Percentiles rank a stretch among this genome's conserved stretches.
These are phyloP conservation scores for Terrapene triunguis DNA, from an alignment of 2,113 vertebrate species.

Conservation along the genomic window DNA sequence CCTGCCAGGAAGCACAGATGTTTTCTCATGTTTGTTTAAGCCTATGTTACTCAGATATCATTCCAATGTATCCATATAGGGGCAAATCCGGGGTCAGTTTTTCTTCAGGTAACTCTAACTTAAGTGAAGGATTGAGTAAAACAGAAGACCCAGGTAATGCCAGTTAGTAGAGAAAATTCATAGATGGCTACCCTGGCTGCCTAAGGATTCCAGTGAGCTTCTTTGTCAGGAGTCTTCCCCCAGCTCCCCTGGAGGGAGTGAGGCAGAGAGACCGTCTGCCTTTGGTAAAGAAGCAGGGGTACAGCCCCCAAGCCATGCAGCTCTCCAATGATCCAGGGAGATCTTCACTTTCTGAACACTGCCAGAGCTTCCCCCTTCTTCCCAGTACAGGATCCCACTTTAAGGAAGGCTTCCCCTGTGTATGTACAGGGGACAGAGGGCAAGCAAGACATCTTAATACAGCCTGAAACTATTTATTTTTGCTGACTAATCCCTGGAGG, in stretches of 20 bases:
- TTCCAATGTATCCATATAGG: neutral
- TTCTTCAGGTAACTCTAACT: neutral
- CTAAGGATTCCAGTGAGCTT: neutral
- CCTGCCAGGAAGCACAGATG: neutral
- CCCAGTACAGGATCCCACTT: neutral
- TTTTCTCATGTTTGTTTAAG: neutral
- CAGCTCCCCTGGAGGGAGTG: neutral
- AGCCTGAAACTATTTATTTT: no score
- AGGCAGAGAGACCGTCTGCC: neutral
- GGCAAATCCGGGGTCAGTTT: neutral
- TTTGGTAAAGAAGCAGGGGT: neutral
- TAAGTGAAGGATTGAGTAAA: neutral
- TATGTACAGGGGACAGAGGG: neutral
- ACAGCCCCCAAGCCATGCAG: neutral
- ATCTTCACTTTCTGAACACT: neutral
- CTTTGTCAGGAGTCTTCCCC: neutral
- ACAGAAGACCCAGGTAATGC: neutral
- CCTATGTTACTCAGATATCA: neutral
- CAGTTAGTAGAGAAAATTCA: neutral
- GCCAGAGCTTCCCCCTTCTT: neutral
- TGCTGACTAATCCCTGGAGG: no score
- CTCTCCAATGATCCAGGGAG: neutral
- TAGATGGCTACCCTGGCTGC: neutral
- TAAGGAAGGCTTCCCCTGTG: neutral
- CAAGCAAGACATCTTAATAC: neutral